A percentile compares a stretch with the other conserved stretches of the same genome.
phyloP scores from a whole-genome alignment of 2,113 vertebrate genomes.

The Perognathus longimembris region DNA sequence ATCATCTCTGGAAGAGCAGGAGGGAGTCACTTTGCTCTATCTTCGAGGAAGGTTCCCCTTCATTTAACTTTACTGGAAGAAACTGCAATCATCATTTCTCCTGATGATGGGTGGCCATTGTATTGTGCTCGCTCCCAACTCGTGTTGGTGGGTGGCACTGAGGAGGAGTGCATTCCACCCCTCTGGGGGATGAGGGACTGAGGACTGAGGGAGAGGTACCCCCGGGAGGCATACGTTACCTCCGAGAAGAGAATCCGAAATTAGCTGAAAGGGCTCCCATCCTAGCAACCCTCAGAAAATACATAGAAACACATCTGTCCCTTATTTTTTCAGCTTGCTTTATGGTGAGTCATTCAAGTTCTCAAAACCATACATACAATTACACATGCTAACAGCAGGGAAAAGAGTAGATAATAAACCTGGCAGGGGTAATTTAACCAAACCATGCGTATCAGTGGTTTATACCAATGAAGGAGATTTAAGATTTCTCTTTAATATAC shows the following conservation, averaged over 20 bases:
- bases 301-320: constrained; percentile 84
- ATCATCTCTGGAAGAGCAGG: background rate
- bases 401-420: constrained; percentile 81
- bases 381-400: constrained; percentile 79
- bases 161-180: constrained; percentile 30
- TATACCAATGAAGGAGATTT: constrained; percentile 68
- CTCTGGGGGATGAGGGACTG: constrained; percentile 43
- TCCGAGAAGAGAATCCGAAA: constrained; percentile 77
- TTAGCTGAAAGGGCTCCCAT: constrained; percentile 75
- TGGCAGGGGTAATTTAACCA: constrained; percentile 74
- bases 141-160: constrained; percentile 66
- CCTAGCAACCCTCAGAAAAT: constrained; percentile 82
- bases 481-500: constrained; percentile 63
- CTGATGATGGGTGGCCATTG: constrained; percentile 55
- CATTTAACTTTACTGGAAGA: constrained; percentile 52
- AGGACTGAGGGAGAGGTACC: constrained; percentile 34
- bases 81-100: constrained; percentile 12
- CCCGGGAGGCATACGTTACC: constrained; percentile 61
- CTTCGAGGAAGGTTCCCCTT: constrained; percentile 51
- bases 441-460: constrained; percentile 78
- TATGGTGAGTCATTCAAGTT: constrained; percentile 83
- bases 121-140: constrained; percentile 30
- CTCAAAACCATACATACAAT: constrained; percentile 83
- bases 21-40: constrained; percentile 27
- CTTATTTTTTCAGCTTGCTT: constrained; percentile 84